Evolutionary conservation across 2,888 invertebrate genomes (phyloP), one percentile per base, ranked within the genome.

Genomic region (Sinohyriopsis cumingii): DNA sequence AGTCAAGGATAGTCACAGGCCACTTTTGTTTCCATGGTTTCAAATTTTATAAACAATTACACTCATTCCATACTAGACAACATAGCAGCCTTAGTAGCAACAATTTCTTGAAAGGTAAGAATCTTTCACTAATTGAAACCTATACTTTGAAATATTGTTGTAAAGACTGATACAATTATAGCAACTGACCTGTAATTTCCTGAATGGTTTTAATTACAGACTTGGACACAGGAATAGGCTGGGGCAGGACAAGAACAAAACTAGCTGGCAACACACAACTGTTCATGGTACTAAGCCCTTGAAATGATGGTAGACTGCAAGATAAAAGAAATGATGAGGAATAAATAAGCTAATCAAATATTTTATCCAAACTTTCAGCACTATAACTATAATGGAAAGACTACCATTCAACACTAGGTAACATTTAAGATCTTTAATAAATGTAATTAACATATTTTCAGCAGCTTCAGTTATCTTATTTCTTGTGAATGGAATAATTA

Each of bases 251-350:
- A 72, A 96, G 90, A 6, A 95, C 95, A 91, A 97, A 98, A 88
- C 95, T 95, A 0, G 98, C 98, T 0, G 97, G 97, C 84, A 98
- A 91, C 89, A 95, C 93, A 61, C 95, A 94, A 79, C 96, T 97
- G 91, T 98, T 98, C 82, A 94, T 93, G 68, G 94, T 93, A 74
- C 93, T 95, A 62, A 97, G 91, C 25, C 93, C 93, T 1, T 95
- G 94, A 90, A 96, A 97, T 0, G 94, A 93, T 0, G 97, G 96
- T 60, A 94, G 91, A 80, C 94, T 94, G 87, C 63, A 91, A 82
- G 24, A 60, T 53, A 59, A 55, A 54, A 55, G n/a, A 67, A 7
- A 60, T 54, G n/a, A 59, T 24, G 22, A 45, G 25, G 28, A 25
- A 19, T 60, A 28, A 60, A 19, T 24, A 20, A 24, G 24, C 25